A percentile compares a stretch with the other conserved stretches of the same genome.
phyloP scores from a whole-genome alignment of 2,888 invertebrate species.

The Crioceris asparagi region DNA sequence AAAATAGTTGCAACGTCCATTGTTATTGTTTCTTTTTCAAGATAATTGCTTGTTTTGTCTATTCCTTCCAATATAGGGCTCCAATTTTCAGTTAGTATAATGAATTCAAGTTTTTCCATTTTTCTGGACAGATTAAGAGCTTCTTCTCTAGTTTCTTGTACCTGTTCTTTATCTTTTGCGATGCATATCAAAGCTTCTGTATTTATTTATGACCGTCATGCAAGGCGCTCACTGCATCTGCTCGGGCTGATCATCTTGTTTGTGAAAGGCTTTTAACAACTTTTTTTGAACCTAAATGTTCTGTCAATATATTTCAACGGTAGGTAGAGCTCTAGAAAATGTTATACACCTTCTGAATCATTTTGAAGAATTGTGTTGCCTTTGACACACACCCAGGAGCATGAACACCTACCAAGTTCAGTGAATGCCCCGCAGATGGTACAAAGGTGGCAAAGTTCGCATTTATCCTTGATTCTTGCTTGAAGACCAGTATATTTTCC shows the following conservation, averaged over 20 bases:
- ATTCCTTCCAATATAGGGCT: too few relatives aligned
- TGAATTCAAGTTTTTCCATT: too few relatives aligned
- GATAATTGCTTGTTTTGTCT: too few relatives aligned
- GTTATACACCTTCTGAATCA: constrained; percentile 21
- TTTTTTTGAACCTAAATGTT: constrained; percentile 4
- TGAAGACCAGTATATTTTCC: constrained; percentile 24
- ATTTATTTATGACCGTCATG: too few relatives aligned
- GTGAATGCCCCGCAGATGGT: constrained; percentile 24
- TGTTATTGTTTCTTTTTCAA: too few relatives aligned
- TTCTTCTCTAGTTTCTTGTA: too few relatives aligned
- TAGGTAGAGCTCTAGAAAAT: constrained; percentile 14
- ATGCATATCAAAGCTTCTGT: too few relatives aligned
- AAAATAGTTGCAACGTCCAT: too few relatives aligned
- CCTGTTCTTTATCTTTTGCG: too few relatives aligned
- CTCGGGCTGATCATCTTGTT: constrained; percentile 6
- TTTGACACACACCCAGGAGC: constrained; percentile 19
- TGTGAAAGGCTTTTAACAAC: background rate
- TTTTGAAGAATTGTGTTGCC: constrained; percentile 21
- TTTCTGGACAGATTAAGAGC: too few relatives aligned
- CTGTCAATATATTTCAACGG: constrained; percentile 4
- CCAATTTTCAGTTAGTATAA: too few relatives aligned
- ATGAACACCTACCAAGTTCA: constrained; percentile 22
- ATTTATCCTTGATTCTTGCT: constrained; percentile 23
- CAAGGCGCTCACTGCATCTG: too few relatives aligned
- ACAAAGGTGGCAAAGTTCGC: constrained; percentile 20